Percentiles rank a stretch among this genome's conserved stretches.
These are phyloP conservation scores for Eupithecia abbreviata DNA, from an alignment of 2,888 invertebrate species.

Conservation along the genomic window DNA sequence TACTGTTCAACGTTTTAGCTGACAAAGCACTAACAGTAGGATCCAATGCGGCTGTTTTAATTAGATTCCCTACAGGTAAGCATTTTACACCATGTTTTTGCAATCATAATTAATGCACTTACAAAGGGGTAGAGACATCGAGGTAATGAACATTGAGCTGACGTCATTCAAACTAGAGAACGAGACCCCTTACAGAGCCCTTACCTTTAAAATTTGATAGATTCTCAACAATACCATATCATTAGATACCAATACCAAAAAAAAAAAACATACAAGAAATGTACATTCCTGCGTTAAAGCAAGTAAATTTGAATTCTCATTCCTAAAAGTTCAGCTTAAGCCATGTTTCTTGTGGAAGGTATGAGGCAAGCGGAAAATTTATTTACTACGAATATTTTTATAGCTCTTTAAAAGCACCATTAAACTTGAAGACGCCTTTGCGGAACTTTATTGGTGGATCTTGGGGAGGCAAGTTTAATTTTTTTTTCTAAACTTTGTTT, in stretches of 20 bases:
- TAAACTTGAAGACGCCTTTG: conserved; percentile 26
- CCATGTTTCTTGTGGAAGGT: not conserved
- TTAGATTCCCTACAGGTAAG: conserved; percentile 60
- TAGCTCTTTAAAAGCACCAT: conserved; percentile 28
- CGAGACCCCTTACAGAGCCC: too few species aligned
- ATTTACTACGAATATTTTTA: conserved; percentile 31
- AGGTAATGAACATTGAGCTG: too few species aligned
- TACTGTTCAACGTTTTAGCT: conserved; percentile 65
- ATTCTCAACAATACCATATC: not conserved
- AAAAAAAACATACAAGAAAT: not conserved
- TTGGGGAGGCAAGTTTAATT: conserved; percentile 10
- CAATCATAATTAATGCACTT: not conserved
- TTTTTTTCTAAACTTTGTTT: conserved; percentile 7
- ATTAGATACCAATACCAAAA: not conserved
- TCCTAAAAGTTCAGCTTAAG: not conserved
- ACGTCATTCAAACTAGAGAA: too few species aligned
- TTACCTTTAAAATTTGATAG: not conserved
- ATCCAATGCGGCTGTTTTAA: conserved; percentile 58
- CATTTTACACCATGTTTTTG: conserved; percentile 5
- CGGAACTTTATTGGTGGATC: conserved; percentile 24
- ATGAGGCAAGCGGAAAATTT: conserved; percentile 16
- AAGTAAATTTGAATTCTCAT: not conserved
- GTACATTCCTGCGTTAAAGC: not conserved
- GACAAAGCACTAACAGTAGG: conserved; percentile 61
- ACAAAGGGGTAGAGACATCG: not conserved